Evolutionary conservation across 1,140 invertebrate genomes (phyloP).

Genomic region (Limonius californicus): DNA sequence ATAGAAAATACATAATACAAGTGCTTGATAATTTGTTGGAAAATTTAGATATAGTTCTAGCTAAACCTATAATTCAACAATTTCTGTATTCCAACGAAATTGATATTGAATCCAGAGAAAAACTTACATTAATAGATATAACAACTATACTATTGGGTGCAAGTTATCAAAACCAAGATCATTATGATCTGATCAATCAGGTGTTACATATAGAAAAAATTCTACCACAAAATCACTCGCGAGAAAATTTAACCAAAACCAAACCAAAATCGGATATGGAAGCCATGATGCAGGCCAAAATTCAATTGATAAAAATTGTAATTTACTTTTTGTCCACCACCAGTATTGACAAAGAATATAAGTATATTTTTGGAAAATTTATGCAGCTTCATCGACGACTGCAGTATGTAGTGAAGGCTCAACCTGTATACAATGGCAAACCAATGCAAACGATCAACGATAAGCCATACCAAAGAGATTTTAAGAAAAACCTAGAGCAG

Average conservation of each 20-base stretch:
- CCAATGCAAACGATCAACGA: not conserved
- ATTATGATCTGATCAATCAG: not conserved
- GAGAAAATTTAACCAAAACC: not conserved
- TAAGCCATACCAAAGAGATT: not conserved
- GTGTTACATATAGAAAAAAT: not conserved
- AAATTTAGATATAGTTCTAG: not conserved
- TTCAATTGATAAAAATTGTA: slow-evolving; percentile 2
- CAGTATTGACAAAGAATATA: not conserved
- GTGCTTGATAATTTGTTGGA: not conserved
- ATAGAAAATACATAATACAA: not conserved
- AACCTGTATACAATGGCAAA: not conserved
- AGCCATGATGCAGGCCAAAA: not conserved
- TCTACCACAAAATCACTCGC: not conserved
- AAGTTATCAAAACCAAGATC: not conserved
- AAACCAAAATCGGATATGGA: not conserved
- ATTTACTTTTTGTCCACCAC: not conserved
- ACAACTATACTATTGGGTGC: not conserved
- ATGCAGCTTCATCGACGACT: not conserved
- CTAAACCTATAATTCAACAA: not conserved
- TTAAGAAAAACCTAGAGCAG: not conserved
- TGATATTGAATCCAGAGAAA: not conserved
- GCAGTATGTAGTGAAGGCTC: not conserved
- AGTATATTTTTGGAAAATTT: not conserved
- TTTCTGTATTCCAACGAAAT: not conserved
- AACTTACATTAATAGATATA: not conserved